These are phyloP conservation scores for Pleuronectes platessa DNA, from an alignment of 2,113 vertebrate species.

Conservation along the genomic window DNA sequence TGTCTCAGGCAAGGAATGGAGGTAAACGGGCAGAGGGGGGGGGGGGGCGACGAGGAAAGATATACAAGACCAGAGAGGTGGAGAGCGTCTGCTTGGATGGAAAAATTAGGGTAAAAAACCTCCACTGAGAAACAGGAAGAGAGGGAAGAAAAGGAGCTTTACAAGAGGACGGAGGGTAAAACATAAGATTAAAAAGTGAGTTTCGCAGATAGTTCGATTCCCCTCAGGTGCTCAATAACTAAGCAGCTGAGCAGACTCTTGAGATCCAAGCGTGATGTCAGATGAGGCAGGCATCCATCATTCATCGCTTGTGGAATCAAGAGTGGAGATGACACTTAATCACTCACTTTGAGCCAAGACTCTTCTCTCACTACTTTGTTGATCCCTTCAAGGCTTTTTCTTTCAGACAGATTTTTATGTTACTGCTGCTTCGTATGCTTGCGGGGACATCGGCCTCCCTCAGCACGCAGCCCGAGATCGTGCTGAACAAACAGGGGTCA, in stretches of 20 bases:
- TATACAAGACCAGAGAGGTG: slow-evolving; percentile 3
- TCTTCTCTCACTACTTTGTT: slow-evolving; percentile 9
- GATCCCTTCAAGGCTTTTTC: slow-evolving; percentile 17
- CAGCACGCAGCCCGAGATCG: neutral
- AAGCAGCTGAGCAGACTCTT: slow-evolving; percentile 59
- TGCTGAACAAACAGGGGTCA: slow-evolving; percentile 43
- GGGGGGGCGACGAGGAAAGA: slow-evolving; percentile 18
- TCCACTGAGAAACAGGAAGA: no score
- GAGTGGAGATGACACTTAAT: slow-evolving; percentile 59
- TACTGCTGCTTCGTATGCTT: slow-evolving; percentile 24
- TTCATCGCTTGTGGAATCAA: slow-evolving; percentile 63
- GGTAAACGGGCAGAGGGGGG: slow-evolving; percentile 23
- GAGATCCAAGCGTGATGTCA: slow-evolving; percentile 59
- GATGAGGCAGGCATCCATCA: slow-evolving; percentile 63
- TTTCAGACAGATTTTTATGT: slow-evolving; percentile 24
- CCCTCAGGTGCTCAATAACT: slow-evolving; percentile 68
- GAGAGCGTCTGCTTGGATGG: neutral
- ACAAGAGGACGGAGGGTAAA: slow-evolving; percentile 7
- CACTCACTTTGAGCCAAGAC: slow-evolving; percentile 54
- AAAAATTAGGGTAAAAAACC: neutral
- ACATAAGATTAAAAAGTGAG: slow-evolving; percentile 36
- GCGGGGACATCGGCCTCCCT: neutral
- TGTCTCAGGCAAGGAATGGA: slow-evolving; percentile 37
- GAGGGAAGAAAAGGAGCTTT: neutral
- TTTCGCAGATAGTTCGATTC: slow-evolving; percentile 43